Conservation (phyloP, 1,140 invertebrate species). For the Saccostrea glomerata region DNA sequence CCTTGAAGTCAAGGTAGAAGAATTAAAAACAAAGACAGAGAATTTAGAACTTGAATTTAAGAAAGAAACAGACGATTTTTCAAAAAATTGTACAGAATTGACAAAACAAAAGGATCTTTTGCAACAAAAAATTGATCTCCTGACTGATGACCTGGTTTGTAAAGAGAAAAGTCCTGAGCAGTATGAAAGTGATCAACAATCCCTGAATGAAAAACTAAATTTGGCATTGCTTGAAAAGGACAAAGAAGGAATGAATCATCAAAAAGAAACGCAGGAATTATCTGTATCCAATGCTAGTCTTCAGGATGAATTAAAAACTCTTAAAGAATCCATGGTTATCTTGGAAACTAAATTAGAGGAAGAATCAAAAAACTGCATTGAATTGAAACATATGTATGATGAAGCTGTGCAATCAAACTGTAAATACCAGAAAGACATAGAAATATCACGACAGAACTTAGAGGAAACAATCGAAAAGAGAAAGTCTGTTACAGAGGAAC, state of each 20-base stretch:
- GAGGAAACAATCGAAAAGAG: neutral
- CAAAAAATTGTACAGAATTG: neutral
- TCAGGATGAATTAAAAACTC: neutral
- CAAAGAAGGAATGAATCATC: neutral
- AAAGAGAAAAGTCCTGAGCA: neutral
- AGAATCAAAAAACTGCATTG: neutral
- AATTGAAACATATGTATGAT: neutral
- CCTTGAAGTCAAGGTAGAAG: slow-evolving; percentile 21
- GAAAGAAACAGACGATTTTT: neutral
- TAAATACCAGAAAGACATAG: neutral
- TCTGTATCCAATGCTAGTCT: neutral
- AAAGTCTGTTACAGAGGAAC: neutral
- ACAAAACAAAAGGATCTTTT: neutral
- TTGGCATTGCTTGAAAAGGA: neutral
- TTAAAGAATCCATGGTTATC: neutral
- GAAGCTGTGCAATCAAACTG: neutral
- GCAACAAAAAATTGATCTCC: neutral
- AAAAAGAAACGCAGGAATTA: neutral
- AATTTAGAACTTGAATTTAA: neutral
- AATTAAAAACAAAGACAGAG: slow-evolving; percentile 14
- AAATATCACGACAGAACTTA: neutral
- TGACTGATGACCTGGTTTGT: neutral
- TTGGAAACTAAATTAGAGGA: neutral
- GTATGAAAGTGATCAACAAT: neutral
- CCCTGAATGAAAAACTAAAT: neutral